Evolutionary conservation across 2,888 invertebrate species (phyloP), one percentile per base, ranked within the genome.

Genomic region (Epistrophe grossulariae): DNA sequence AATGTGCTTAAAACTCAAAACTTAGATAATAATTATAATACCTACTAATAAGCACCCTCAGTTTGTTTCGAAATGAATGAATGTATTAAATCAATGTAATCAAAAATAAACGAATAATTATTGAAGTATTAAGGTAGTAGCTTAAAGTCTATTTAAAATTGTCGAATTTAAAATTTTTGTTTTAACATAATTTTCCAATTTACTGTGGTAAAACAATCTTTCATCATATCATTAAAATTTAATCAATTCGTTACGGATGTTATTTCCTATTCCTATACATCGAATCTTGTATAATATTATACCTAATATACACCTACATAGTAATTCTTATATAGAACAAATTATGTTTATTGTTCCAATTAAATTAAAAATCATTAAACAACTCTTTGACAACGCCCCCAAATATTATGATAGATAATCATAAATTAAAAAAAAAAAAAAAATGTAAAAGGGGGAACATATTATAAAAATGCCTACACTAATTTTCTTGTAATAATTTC

Each of bases 401-500:
- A 43, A 31, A 43, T 15, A 15, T n/a, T 57, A 66, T 57, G 11
- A 70, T 15, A n/a, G 15, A 55, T 31, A 55, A 11, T 48, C 60
- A 76, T 76, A 74, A 81, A 76, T 62, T 57, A 66, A 62, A 8
- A 48, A 48, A 9, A 55, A 55, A 13, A 52, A 50, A 19, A 19
- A 31, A 40, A 4, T 4, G 9, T 10, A 70, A 57, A 64, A 35
- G 45, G 55, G 64, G 64, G 31, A 60, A 48, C 57, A 50, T 40
- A n/a, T n/a, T n/a, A n/a, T n/a, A n/a, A 28, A 28, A 66, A 66
- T 40, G 28, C 50, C 77, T 73, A 83, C 78, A 73, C 68, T 35
- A 48, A 55, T 38, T 70, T 55, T 38, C 48, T 50, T 59, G 40
- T 83, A 83, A 83, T 79, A 79, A 83, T 83, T 79, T 79, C 45